Evolutionary conservation across 2,888 invertebrate species (phyloP), one percentile per base, ranked within the genome.

Genomic region (Lithosia quadra): DNA sequence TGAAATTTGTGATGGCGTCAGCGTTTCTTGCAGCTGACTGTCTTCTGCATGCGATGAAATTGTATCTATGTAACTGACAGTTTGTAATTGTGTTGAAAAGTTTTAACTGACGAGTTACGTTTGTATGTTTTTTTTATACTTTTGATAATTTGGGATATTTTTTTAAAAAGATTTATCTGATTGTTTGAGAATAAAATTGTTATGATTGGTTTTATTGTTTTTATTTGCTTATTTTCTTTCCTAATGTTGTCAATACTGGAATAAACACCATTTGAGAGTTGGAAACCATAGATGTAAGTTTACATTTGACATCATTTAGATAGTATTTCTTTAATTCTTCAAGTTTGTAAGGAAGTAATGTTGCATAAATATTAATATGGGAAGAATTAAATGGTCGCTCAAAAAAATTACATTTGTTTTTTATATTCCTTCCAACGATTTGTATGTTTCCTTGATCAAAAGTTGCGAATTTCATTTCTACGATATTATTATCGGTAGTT

Each of bases 401-500:
- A 58, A 59, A 59, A 34, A 59, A 59, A 59, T 59, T 28, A 59
- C 33, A 59, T 34, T 59, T 59, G 34, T 59, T 59, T 59, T 59
- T 59, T 59, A 59, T 34, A 59, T 21, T 34, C 21, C 21, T 59
- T 59, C 59, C 34, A n/a, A 34, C 34, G 34, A 59, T 59, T 59
- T 59, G 33, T 28, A 34, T 59, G 33, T 59, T 18, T 34, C 34
- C 49, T 49, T 49, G 49, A 49, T 49, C 49, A 49, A 49, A 49
- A 49, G 49, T 49, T 49, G 49, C 15, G 49, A 15, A 15, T 49
- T 49, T 18, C 49, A 18, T 49, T 49, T 43, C 43, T 43, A 43
- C 43, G 43, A 43, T 43, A 43, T 43, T 43, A 43, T 43, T 43
- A 5, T 43, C 43, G 43, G 43, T 43, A 57, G 22, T 58, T 58